Base-by-base conservation (phyloP, 2,113 vertebrate genomes). In the Platysteira castanea region DNA sequence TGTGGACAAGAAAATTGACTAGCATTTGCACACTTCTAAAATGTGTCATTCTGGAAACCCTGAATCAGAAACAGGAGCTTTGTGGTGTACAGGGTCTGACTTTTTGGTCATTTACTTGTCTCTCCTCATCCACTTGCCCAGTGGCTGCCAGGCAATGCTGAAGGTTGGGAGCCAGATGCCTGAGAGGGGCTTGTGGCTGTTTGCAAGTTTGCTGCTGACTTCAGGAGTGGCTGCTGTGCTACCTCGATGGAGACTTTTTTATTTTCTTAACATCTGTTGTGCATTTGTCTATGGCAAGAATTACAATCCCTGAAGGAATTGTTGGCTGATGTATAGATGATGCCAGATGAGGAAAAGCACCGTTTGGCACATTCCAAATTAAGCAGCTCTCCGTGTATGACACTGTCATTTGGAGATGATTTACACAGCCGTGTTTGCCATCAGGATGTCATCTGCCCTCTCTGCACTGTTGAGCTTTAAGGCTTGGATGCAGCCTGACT, bases 301-400 rank as follows among this genome's bases (percentile, higher is more conserved):
- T 96, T 96, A 96, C 96, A 94, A 89, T 91, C 84, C 95, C 95
- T 5, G 0, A 33, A 86, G 92, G 96, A 91, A 92, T 87, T 68
- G 81, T 13, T 93, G 84, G 74, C 75, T 89, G 90, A 96, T 80
- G 79, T 89, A 91, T 92, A 52, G 92, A 96, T 86, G 94, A 82
- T 94, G 92, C 96, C 91, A 97, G 93, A 96, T 94, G 94, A 96
- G 76, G 64, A 95, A 96, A 96, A 93, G 81, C 71, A 88, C 78
- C 67, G 37, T 96, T 96, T 95, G 97, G 94, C 95, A 90, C 90
- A 93, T 97, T 91, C 92, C 95, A 94, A 96, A 95, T 93, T 24
- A 82, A 90, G 92, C 88, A 75, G 84, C 71, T 84, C 90, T 90
- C 95, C 4, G 7, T 63, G 87, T 85, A 93, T 12, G 93, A 94